phyloP scores from a whole-genome alignment of 2,888 invertebrate species.

The Phengaris alcon region DNA sequence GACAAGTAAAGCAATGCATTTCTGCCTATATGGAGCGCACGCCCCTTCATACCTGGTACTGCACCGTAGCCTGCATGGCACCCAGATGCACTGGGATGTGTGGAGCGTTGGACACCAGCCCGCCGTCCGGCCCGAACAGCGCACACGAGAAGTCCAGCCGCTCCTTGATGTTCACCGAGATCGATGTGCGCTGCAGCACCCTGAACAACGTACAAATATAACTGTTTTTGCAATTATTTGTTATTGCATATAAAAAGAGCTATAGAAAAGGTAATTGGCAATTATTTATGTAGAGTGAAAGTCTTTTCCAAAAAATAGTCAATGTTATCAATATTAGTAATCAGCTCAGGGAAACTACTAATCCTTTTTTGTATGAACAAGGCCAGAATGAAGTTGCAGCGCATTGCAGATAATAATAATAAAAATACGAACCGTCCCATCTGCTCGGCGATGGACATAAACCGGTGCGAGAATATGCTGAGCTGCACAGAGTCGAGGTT shows the following conservation, averaged over 20 bases:
- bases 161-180: conserved; percentile 99
- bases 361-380: too few species aligned
- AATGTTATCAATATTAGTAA: too few species aligned
- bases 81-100: conserved; percentile 98
- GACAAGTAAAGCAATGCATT: too few species aligned
- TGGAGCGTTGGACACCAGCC: conserved; percentile 98
- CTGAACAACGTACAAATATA: conserved; percentile 60
- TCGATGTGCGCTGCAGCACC: conserved; percentile 96
- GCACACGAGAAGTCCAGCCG: conserved; percentile 99
- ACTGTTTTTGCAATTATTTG: too few species aligned
- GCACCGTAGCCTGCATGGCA: conserved; percentile 97
- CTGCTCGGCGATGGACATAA: conserved; percentile 99
- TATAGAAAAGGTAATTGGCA: too few species aligned
- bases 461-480: conserved; percentile 98
- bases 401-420: neutral
- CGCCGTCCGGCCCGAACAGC: conserved; percentile 97
- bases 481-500: conserved; percentile 95
- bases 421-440: conserved; percentile 89
- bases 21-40: too few species aligned
- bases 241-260: too few species aligned
- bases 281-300: too few species aligned
- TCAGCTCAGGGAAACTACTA: too few species aligned
- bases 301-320: too few species aligned
- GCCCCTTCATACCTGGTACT: conserved; percentile 93
- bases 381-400: neutral